phyloP scores from a whole-genome alignment of 2,797 vertebrate species.

The Ispidina lecontei region DNA sequence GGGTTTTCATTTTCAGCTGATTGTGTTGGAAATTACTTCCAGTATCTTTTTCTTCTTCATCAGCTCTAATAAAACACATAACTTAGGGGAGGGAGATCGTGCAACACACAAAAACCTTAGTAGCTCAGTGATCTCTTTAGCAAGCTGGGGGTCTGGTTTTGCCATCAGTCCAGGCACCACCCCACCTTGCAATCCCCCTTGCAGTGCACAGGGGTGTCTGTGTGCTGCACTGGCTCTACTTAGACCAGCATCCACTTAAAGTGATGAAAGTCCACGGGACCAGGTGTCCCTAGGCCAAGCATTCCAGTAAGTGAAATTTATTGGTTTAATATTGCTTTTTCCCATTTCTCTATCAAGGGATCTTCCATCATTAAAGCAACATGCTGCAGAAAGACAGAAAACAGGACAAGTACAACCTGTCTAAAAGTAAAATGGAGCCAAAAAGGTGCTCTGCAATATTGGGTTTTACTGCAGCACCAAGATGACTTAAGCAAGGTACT shows the following conservation, averaged over 20 bases:
- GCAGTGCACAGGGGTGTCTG: background rate
- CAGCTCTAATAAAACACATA: background rate
- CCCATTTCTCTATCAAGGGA: background rate
- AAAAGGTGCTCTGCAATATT: background rate
- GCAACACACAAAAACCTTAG: background rate
- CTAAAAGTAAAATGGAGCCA: background rate
- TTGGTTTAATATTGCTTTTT: constrained; percentile 35
- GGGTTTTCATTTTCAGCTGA: background rate
- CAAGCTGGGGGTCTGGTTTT: background rate
- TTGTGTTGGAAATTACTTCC: background rate
- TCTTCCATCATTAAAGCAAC: background rate
- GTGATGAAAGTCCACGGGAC: background rate
- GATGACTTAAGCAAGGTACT: background rate
- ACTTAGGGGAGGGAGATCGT: background rate
- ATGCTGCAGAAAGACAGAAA: background rate
- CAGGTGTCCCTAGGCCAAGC: background rate
- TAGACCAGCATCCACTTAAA: background rate
- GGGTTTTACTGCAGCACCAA: background rate
- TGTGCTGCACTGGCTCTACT: background rate
- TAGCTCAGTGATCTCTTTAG: background rate
- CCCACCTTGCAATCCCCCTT: background rate
- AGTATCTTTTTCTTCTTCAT: background rate
- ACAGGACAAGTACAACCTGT: background rate
- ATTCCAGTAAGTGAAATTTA: background rate
- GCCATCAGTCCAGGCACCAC: background rate